Base-by-base conservation (phyloP, 2,888 invertebrate genomes). In the Lypha dubia region DNA sequence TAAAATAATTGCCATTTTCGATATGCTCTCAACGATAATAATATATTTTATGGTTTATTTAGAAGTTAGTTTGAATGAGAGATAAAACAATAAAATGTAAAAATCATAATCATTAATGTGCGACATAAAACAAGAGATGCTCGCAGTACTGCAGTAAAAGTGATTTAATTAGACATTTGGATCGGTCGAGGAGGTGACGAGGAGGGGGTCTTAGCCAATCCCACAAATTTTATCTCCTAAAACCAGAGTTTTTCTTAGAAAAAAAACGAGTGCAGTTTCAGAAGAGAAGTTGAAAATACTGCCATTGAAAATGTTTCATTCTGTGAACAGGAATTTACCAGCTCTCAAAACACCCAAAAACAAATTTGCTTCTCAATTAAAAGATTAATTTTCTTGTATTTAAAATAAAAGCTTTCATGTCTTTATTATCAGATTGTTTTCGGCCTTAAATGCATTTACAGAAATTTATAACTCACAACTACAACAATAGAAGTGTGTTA, bases 1-100 rank as follows among this genome's bases (percentile, higher is more conserved):
- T 63, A 76, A 71, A 76, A 82, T 70, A 76, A 82, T 81, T 70
- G 73, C 3, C 13, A 41, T 28, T 56, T 65, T 63, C 4, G 67
- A 56, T 56, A 28, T n/a, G 28, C 15, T 32, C 28, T 44, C 32
- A 71, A 15, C 22, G 24, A 44, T 38, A 46, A 71, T 71, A 53
- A 46, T 24, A 17, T 24, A 53, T 28, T 77, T 49, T 49, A 44
- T 28, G 28, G n/a, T 22, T n/a, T 7, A 22, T 53, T 79, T 62
- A 44, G 49, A 17, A 56, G 32, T 24, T 20, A 38, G 35, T 58
- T 49, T 56, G 22, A 76, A 44, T n/a, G 22, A 24, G 46, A 70
- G 63, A 67, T n/a, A n/a, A n/a, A n/a, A n/a, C n/a, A n/a, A n/a
- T n/a, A n/a, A n/a, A n/a, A n/a, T n/a, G n/a, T n/a, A 67, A 76